phyloP scores from a whole-genome alignment of 1,140 invertebrate genomes.

The Cyclargus thomasi region DNA sequence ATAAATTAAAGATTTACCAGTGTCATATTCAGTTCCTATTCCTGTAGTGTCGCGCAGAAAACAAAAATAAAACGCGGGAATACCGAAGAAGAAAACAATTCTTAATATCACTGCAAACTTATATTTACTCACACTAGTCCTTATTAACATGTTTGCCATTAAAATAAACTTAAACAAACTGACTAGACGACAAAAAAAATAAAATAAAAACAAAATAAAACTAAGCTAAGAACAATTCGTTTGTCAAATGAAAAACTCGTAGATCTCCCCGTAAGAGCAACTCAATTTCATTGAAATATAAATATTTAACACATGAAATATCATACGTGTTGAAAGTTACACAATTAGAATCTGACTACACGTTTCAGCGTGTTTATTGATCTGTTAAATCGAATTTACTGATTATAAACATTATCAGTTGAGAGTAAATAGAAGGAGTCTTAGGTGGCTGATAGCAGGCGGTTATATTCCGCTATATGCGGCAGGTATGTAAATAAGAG shows the following conservation, averaged over 20 bases:
- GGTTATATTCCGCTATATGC: constrained; percentile 27
- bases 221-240: constrained; percentile 16
- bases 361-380: constrained; percentile 34
- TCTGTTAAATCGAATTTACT: constrained; percentile 39
- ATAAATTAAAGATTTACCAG: not conserved
- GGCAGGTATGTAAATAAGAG: constrained; percentile 19
- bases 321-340: constrained; percentile 23
- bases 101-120: constrained; percentile 41
- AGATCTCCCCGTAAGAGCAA: constrained; percentile 52
- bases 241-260: constrained; percentile 66
- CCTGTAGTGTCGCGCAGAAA: not conserved
- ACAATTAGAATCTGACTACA: constrained; percentile 3
- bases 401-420: constrained; percentile 42
- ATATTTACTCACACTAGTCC: constrained; percentile 53
- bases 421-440: constrained; percentile 43
- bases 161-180: constrained; percentile 30
- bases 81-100: constrained; percentile 48
- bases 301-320: constrained; percentile 20
- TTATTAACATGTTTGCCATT: constrained; percentile 64
- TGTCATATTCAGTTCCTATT: not conserved
- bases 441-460: constrained; percentile 28
- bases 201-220: constrained; percentile 14
- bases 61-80: constrained; percentile 41
- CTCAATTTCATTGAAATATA: constrained; percentile 45
- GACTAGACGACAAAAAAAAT: constrained; percentile 28